Base-by-base conservation (phyloP, 1,140 invertebrate species). In the Drosophila orosa region DNA sequence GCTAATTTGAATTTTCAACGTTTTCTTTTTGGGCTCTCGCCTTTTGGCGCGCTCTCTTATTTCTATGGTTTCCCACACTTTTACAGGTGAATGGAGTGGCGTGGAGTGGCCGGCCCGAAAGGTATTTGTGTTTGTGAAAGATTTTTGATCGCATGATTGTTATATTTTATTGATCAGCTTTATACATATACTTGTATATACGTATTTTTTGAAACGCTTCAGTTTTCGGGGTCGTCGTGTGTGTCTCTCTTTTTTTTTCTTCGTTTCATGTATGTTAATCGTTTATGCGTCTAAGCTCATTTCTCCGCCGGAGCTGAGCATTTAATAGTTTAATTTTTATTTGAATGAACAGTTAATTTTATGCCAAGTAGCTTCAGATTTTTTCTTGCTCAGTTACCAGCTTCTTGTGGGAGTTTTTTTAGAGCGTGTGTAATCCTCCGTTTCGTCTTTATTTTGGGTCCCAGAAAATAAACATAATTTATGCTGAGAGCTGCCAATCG, bases 1-100 rank as follows among this genome's bases (percentile, higher is more conserved):
- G 79, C 90, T 91, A 89, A 91, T 91, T 91, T 91, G 82, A 91
- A 91, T 91, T 91, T 91, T 85, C 89, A 89, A 85, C 85, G 85
- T 89, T 89, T 89, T 89, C 84, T 87, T 86, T 86, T 69, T 69
- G 44, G 47, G 44, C 42, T 47, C 59, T 69, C 68, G 62, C 35
- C 58, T 78, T 75, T 72, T 71, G 66, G 78, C 57, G 69, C 33
- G 57, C 65, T 72, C 75, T 69, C 63, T 57, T 82, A 44, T 65
- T 50, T 79, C 78, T 86, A 85, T 90, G 87, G 80, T 83, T 90
- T 90, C 89, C 89, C 89, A 91, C 89, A 91, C 89, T 91, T 90
- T 91, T 82, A 90, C 89, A 90, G 86, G 84, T 87, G 84, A 87
- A 87, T 87, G 84, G 84, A 69, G 80, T 48, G 47, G 9, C n/a